Percentiles rank a stretch among this genome's conserved stretches.
Evolutionary conservation across 2,888 invertebrate genomes (phyloP).

Genomic region (Polietes domitor): DNA sequence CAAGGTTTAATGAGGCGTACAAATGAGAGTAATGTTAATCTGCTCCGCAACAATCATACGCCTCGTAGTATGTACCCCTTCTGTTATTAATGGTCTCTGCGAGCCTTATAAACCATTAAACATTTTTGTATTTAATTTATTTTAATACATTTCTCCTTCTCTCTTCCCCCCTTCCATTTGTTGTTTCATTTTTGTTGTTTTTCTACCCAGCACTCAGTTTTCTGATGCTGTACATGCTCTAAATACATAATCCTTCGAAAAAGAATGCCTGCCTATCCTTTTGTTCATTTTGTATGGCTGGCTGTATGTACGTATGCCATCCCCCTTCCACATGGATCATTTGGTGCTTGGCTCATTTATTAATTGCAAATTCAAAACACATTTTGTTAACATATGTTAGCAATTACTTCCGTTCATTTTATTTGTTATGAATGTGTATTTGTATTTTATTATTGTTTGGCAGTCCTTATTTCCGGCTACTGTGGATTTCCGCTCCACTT

Average conservation of each 20-base stretch:
- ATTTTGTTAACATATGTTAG: conserved; percentile 70
- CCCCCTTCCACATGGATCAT: neutral
- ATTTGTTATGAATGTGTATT: conserved; percentile 54
- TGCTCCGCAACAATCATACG: conserved; percentile 4
- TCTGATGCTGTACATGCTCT: neutral
- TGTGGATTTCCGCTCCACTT: neutral
- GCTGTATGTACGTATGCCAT: no score
- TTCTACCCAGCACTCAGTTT: neutral
- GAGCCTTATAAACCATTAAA: conserved; percentile 46
- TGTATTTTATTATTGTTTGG: conserved; percentile 44
- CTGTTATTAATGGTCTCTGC: conserved; percentile 41
- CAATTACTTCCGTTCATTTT: conserved; percentile 69
- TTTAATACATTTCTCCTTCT: conserved; percentile 1
- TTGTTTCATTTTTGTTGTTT: neutral
- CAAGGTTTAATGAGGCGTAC: conserved; percentile 12
- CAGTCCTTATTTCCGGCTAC: neutral
- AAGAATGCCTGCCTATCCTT: neutral
- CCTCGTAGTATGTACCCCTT: conserved; percentile 10
- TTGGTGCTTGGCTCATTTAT: conserved; percentile 53
- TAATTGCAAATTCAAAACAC: conserved; percentile 71
- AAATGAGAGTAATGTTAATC: conserved; percentile 12
- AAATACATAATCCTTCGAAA: conserved; percentile 2
- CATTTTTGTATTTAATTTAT: conserved; percentile 35
- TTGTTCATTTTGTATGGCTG: neutral
- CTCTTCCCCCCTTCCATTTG: neutral